phyloP scores from a whole-genome alignment of 2,797 vertebrate genomes.

The Clamator glandarius region DNA sequence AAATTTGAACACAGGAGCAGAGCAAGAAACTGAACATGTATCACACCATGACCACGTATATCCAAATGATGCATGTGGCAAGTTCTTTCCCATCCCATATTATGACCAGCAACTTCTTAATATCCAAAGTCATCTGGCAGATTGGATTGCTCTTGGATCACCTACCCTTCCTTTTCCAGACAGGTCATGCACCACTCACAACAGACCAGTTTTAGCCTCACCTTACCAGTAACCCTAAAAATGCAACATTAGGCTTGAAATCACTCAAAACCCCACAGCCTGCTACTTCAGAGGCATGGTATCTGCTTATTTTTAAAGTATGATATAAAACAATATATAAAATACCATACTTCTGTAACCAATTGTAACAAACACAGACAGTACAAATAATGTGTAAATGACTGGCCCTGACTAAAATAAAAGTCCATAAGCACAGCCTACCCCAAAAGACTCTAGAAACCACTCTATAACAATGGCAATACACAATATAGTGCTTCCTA shows the following conservation, averaged over 20 bases:
- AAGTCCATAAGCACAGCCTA: not conserved
- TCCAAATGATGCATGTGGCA: not conserved
- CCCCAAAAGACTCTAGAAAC: not conserved
- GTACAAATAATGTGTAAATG: not conserved
- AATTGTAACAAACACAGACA: not conserved
- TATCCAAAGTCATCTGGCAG: not conserved
- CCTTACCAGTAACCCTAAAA: not conserved
- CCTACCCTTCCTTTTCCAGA: not conserved
- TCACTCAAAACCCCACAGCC: not conserved
- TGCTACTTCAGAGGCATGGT: not conserved
- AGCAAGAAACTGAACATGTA: not conserved
- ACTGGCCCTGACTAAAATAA: not conserved
- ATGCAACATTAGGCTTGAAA: not conserved
- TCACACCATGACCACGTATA: not conserved
- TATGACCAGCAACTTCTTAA: not conserved
- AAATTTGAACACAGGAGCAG: not conserved
- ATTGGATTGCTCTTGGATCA: not conserved
- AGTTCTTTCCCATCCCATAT: not conserved
- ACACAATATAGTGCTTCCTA: accelerated
- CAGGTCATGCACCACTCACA: not conserved
- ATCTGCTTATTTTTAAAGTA: not conserved
- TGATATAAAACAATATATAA: not conserved
- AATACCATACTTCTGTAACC: accelerated
- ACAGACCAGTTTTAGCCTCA: not conserved
- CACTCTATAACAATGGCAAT: not conserved